Base-by-base conservation (phyloP, 2,888 invertebrate genomes). In the Alsophila aescularia region DNA sequence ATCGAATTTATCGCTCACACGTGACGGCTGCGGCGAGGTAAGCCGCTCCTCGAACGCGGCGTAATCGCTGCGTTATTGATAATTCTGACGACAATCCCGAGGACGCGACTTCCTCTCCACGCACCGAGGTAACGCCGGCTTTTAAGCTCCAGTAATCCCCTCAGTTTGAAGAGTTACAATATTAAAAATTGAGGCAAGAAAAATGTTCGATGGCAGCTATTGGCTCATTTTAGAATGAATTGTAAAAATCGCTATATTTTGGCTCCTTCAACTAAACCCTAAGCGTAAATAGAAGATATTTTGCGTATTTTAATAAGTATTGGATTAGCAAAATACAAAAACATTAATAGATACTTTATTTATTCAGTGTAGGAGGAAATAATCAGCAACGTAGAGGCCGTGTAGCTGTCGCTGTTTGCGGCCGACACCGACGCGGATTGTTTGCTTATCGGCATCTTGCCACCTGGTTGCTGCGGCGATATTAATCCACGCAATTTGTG, bases 31-130 rank as follows among this genome's bases (percentile, higher is more conserved):
- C 32, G 21, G 39, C n/a, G 36, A 5, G 12, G 31, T 16, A 8
- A 18, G 24, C 32, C n/a, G 39, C 32, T 36, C 14, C 34, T 27
- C 18, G 36, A 45, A 24, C 45, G 37, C 37, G 37, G 18, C 37
- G 29, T 37, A 67, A 67, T 70, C 67, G 63, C 60, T 66, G 63
- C 70, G 44, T 70, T 69, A 70, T 69, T 69, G 71, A 70, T 70
- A 69, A 61, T 50, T 47, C 36, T 39, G 37, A 44, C 55, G 55
- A 55, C 53, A 52, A 48, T 52, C 45, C 41, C 50, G 32, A 32
- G 18, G 16, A 32, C 43, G 16, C 32, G 35, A 24, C 44, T 44
- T 44, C 34, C 35, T 44, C 34, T 24, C 36, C 36, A 45, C 45
- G 36, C 36, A 29, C 24, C 24, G 35, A 43, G 13, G 21, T 18